A percentile compares a stretch with the other conserved stretches of the same genome.
Evolutionary conservation across 2,113 vertebrate species (phyloP).

Genomic region (Lophius piscatorius): DNA sequence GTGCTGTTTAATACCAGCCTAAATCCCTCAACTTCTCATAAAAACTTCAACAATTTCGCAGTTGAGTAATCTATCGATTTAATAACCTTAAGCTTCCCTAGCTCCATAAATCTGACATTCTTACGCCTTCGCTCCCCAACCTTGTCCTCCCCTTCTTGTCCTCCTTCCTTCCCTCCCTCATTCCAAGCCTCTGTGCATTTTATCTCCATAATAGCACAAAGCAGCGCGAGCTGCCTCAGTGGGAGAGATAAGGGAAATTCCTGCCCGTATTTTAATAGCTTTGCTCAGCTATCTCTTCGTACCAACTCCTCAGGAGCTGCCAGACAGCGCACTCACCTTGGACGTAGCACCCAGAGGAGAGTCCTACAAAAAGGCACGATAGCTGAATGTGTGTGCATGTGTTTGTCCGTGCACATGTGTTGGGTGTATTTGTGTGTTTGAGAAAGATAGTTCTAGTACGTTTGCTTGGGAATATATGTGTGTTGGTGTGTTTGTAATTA

Average conservation of each 20-base stretch:
- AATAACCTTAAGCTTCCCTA: constrained; percentile 86
- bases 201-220: constrained; percentile 89
- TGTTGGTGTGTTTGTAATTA: constrained; percentile 7
- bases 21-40: constrained; percentile 84
- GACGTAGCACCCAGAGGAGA: constrained; percentile 82
- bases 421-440: constrained; percentile 4
- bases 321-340: constrained; percentile 84
- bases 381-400: constrained; percentile 39
- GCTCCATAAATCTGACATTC: constrained; percentile 84
- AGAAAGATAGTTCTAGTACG: constrained; percentile 8
- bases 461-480: constrained; percentile 24
- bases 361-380: constrained; percentile 77
- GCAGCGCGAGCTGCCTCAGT: constrained; percentile 78
- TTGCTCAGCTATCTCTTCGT: constrained; percentile 85
- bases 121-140: constrained; percentile 67
- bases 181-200: constrained; percentile 81
- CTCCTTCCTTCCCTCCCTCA: constrained; percentile 65
- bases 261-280: constrained; percentile 90
- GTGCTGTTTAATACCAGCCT: constrained; percentile 78
- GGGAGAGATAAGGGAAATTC: constrained; percentile 79
- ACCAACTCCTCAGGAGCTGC: constrained; percentile 82
- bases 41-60: constrained; percentile 86
- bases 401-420: not conserved
- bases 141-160: constrained; percentile 44
- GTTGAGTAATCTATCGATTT: constrained; percentile 87